phyloP scores from a whole-genome alignment of 2,113 vertebrate species.

The Carettochelys insculpta region DNA sequence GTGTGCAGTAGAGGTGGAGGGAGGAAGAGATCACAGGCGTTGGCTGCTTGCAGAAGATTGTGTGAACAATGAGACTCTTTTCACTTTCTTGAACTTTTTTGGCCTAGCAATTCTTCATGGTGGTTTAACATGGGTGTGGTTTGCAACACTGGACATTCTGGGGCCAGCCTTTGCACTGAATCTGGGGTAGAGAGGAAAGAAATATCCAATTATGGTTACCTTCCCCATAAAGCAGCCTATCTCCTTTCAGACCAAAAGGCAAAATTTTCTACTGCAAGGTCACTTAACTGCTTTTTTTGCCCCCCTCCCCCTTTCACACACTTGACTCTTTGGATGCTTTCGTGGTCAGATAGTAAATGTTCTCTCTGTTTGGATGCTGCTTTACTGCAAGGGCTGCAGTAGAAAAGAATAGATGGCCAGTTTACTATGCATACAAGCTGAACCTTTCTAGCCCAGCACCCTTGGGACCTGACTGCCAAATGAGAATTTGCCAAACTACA shows the following conservation, averaged over 20 bases:
- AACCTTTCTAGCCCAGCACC: too few relatives aligned
- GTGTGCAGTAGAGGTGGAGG: neutral
- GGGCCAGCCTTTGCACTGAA: neutral
- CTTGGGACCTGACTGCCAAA: too few relatives aligned
- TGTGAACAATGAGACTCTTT: constrained; percentile 24
- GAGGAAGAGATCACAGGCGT: constrained; percentile 7
- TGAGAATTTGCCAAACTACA: too few relatives aligned
- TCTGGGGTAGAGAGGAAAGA: neutral
- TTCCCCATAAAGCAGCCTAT: neutral
- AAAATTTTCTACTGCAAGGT: neutral
- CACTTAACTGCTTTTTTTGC: neutral
- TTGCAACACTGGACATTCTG: neutral
- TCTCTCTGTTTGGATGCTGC: neutral
- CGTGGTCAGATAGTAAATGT: neutral
- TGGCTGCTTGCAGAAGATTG: constrained; percentile 25
- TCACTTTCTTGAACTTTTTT: neutral
- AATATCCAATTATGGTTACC: neutral
- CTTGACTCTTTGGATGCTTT: constrained; percentile 9
- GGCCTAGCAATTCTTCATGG: neutral
- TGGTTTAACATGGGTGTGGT: constrained; percentile 15
- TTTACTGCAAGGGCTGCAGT: neutral
- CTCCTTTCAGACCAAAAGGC: neutral
- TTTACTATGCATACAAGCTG: too few relatives aligned
- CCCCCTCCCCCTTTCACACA: constrained; percentile 18
- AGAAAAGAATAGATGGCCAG: neutral